A percentile compares a stretch with the other conserved stretches of the same genome.
These are phyloP conservation scores for Colaptes auratus DNA, from an alignment of 2,113 vertebrate genomes.

Conservation along the genomic window DNA sequence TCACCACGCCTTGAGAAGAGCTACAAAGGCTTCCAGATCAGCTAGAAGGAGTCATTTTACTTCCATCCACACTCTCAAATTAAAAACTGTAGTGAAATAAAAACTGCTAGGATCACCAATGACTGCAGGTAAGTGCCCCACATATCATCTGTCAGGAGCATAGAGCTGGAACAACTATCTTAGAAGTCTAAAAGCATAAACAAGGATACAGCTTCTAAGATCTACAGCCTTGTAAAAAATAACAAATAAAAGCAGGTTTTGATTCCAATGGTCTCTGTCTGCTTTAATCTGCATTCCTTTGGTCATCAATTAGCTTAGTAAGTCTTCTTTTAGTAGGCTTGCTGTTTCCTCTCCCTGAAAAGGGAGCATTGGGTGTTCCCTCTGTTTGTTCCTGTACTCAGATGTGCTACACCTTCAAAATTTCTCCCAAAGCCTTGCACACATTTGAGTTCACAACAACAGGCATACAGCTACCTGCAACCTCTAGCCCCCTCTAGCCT, in stretches of 20 bases:
- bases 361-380: background rate
- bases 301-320: background rate
- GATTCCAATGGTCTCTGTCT: background rate
- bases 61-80: background rate
- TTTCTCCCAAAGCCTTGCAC: background rate
- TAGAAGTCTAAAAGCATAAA: background rate
- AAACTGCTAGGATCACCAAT: background rate
- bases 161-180: background rate
- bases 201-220: background rate
- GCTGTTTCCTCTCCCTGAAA: background rate
- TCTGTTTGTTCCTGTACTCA: background rate
- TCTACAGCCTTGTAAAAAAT: background rate
- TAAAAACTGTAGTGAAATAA: background rate
- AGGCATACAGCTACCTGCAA: background rate
- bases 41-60: background rate
- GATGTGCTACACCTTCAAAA: background rate
- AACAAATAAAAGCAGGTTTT: no score
- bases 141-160: background rate
- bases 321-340: background rate
- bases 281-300: background rate
- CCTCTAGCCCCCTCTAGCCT: background rate
- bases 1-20: background rate
- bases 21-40: background rate
- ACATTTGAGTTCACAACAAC: background rate
- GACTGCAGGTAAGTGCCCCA: background rate